A percentile compares a stretch with the other conserved stretches of the same genome.
phyloP scores from a whole-genome alignment of 2,888 invertebrate genomes.

The Deroplatys truncata region DNA sequence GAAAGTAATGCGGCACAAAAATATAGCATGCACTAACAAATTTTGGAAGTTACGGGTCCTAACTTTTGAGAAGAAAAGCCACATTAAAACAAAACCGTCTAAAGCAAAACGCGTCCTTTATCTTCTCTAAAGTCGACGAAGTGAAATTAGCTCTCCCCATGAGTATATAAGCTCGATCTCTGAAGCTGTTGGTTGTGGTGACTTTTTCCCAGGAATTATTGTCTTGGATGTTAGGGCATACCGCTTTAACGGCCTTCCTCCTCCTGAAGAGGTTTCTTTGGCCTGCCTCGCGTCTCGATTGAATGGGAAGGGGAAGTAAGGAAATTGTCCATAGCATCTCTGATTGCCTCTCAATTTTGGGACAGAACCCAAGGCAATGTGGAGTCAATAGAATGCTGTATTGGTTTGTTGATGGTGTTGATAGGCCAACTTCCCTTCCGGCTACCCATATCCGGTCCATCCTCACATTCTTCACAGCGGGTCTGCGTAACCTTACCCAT shows the following conservation, averaged over 20 bases:
- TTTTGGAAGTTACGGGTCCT: no score
- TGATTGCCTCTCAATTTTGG: slow-evolving; percentile 17
- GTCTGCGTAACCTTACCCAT: background rate
- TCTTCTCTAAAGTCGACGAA: no score
- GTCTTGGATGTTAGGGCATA: no score
- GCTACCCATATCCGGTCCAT: background rate
- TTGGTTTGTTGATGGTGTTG: slow-evolving; percentile 25
- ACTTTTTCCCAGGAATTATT: no score
- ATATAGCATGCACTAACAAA: no score
- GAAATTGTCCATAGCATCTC: background rate
- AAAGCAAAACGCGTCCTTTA: no score
- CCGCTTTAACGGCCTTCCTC: background rate
- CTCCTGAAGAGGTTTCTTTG: background rate
- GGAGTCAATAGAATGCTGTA: slow-evolving; percentile 16
- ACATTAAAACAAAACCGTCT: no score
- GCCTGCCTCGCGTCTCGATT: background rate
- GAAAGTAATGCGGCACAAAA: no score
- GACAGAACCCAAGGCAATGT: slow-evolving; percentile 6
- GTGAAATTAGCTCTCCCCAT: no score
- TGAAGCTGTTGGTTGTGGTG: no score
- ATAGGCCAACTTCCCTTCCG: slow-evolving; percentile 11
- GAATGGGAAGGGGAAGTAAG: background rate
- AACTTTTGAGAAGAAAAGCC: no score
- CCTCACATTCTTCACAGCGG: background rate
- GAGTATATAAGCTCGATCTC: no score